These are phyloP conservation scores for Amazona guildingii DNA, from an alignment of 2,113 vertebrate species.

Conservation along the genomic window DNA sequence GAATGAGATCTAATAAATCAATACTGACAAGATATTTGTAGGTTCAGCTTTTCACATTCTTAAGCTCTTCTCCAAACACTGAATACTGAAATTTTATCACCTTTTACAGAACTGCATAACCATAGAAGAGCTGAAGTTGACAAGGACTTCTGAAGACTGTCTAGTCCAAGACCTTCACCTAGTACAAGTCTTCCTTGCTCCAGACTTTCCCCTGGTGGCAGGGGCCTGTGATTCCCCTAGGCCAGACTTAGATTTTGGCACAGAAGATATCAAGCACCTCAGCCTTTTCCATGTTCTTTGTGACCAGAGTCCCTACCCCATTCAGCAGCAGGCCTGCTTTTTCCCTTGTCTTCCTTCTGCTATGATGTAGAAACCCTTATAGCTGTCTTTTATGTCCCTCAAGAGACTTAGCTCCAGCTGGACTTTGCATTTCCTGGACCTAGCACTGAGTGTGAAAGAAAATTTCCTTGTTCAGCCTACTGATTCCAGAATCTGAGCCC, in stretches of 20 bases:
- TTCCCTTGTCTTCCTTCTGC: not conserved
- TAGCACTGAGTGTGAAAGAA: not conserved
- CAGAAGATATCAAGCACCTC: not conserved
- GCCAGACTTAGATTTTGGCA: not conserved
- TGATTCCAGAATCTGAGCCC: not conserved
- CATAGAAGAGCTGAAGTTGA: fast-evolving
- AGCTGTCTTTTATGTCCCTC: not conserved
- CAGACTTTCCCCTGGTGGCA: not conserved
- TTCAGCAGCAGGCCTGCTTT: not conserved
- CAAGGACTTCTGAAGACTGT: not conserved
- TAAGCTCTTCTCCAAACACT: not conserved
- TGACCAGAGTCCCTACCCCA: not conserved
- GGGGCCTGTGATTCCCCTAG: not conserved
- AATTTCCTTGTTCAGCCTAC: not conserved
- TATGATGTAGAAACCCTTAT: not conserved
- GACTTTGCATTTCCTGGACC: not conserved
- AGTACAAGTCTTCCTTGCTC: not conserved
- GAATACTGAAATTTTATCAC: not conserved
- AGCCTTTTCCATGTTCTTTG: not conserved
- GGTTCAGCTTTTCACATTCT: not conserved
- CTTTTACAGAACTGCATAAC: not conserved
- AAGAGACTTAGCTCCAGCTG: not conserved
- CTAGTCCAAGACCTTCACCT: fast-evolving
- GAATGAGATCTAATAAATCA: not conserved
- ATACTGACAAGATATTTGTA: not conserved